Conservation (phyloP, 2,797 vertebrate genomes). For the Echiichthys vipera region DNA sequence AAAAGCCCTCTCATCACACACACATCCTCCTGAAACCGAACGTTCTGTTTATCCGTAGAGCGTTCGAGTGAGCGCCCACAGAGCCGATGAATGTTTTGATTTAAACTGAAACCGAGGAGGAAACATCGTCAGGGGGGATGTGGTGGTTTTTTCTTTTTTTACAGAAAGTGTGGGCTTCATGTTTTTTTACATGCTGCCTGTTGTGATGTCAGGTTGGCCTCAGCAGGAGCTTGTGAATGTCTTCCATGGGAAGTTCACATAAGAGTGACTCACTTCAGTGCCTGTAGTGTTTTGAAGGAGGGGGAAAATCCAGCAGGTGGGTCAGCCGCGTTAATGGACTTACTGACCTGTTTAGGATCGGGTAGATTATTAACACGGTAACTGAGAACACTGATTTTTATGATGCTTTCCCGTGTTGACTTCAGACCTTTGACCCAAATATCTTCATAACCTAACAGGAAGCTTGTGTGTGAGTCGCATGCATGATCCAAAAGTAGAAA, state of each 20-base stretch:
- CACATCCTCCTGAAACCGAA: constrained; percentile 62
- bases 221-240: constrained; percentile 48
- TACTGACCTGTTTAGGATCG: constrained; percentile 63
- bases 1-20: constrained; percentile 36
- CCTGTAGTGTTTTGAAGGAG: constrained; percentile 43
- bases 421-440: constrained; percentile 82
- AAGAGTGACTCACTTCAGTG: constrained; percentile 32
- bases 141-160: constrained; percentile 15
- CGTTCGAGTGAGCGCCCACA: constrained; percentile 44
- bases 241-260: constrained; percentile 63
- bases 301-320: constrained; percentile 46
- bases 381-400: constrained; percentile 68
- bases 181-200: constrained; percentile 41
- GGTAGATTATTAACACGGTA: constrained; percentile 79
- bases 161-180: constrained; percentile 47
- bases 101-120: constrained; percentile 58
- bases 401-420: constrained; percentile 61
- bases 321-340: constrained; percentile 72
- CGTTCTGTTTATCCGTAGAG: constrained; percentile 66
- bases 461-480: constrained; percentile 7
- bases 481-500: neutral
- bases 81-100: constrained; percentile 56
- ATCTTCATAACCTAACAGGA: constrained; percentile 57
- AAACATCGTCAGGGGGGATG: neutral
- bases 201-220: constrained; percentile 48